Base-by-base conservation (phyloP, 2,888 invertebrate genomes). In the Mythimna impura region DNA sequence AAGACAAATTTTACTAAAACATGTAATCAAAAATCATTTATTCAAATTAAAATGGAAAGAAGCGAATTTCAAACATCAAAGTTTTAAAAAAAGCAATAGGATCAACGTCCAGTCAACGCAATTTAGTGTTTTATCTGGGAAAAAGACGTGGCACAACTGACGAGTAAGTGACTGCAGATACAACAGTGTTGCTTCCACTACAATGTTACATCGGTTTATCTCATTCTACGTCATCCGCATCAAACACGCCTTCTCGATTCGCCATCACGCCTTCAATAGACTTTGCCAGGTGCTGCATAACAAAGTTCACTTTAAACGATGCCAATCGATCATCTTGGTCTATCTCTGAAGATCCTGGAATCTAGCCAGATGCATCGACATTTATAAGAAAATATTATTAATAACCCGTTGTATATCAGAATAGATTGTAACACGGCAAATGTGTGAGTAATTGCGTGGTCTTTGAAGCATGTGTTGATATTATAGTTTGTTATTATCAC, bases 341-440 rank as follows among this genome's bases (percentile, higher is more conserved):
- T 66, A 67, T 73, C 70, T 66, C 60, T 36, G 62, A 52, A 20
- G 40, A 62, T 62, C 52, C 74, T 84, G 86, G 84, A 76, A 67
- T 67, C 43, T 55, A 71, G 86, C 84, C 84, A 84, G 73, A 78
- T 25, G 30, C 81, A 84, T 84, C 86, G 86, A 84, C 86, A 83
- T 75, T 74, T 86, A 65, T 80, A 83, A 69, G 66, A 74, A 76
- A 84, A 86, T 84, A 84, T 76, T 83, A 84, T 78, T 81, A 78
- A 72, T 83, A 76, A 69, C 58, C 12, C 34, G 50, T 83, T 80
- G 74, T 83, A 82, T 83, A 82, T 80, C 47, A 80, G 61, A 81
- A 83, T 80, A 83, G 80, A 81, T 52, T 54, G 9, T 47, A 58
- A 62, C 65, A 78, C 61, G 47, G 57, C 65, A 36, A 67, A 65